Base-by-base conservation (phyloP, 2,113 vertebrate genomes). In the Tetrax tetrax region DNA sequence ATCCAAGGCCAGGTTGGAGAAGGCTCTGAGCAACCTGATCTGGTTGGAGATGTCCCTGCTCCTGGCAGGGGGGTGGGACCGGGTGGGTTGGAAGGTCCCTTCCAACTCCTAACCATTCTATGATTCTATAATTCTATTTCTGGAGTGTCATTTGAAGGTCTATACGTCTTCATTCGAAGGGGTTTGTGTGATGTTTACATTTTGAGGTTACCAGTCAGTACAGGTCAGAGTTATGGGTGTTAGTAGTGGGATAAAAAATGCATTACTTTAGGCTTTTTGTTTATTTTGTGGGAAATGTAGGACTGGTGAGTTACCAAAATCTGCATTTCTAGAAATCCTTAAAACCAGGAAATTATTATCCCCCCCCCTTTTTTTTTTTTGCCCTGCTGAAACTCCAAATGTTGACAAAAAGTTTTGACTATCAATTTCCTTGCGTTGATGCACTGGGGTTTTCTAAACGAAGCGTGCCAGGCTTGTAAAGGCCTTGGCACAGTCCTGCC, bases 301-400 rank as follows among this genome's bases (percentile, higher is more conserved):
- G 60, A 10, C 86, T 57, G 38, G 6, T 56, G 83, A 87, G 37
- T 93, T 93, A 91, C 88, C 86, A 59, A 92, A 63, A 51, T 35
- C 4, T 69, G 77, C 90, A 76, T 93, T 93, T 95, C 92, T 96
- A 94, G 92, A 93, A 93, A 92, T 75, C 92, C 95, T 97, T 96
- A 66, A 96, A 94, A 96, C n/a, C 96, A 97, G 96, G 95, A 93
- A 94, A 92, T 61, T 20, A 33, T 90, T 53, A 71, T 71, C 75
- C 43, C 9, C 75, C 43, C 9, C 33, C 77, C 38, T 53, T 50
- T 56, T 56, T 33, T 72, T 48, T n/a, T 38, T 20, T 29, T 47
- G 29, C 4, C 60, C 50, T 72, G 45, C 63, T 74, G 35, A 92
- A 95, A 92, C 77, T 81, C 76, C 57, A 60, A 84, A 66, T 51